Evolutionary conservation across 1,140 invertebrate genomes (phyloP), one percentile per base, ranked within the genome.

Genomic region (Papilio dardanus): DNA sequence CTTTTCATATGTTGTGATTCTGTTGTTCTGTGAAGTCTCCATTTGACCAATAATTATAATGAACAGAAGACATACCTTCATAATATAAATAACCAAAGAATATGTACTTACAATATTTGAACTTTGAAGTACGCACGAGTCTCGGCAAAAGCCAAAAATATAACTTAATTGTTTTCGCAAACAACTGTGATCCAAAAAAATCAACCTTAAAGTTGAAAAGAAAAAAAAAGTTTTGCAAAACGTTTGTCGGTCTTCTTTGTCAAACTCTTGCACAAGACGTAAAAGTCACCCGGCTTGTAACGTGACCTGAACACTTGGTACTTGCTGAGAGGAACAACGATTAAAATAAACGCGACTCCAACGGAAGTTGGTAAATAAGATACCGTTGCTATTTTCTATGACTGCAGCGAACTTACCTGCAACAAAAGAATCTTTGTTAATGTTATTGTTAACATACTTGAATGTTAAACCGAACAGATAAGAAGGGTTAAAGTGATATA

Each of bases 401-500:
- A 35, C 30, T 33, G 30, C 65, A 14, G 1, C 19, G 35, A 6
- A 1, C 19, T 69, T 69, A 69, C 67, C 67, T 69, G 67, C 10
- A 69, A 69, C 67, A 69, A 69, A 69, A 37, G 33, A 69, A 40
- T 28, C 10, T 1, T 40, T 12, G 67, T 69, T 69, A 69, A 35
- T 12, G 1, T 8, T 42, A 24, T 37, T 69, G 33, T 69, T 69
- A 24, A 66, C 65, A 66, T 31, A 66, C 6, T 33, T 66, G 14
- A 31, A 28, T 4, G 2, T 1, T n/a, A 33, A 21, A 30, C 28
- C 58, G 21, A 31, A 66, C 31, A 66, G 30, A 62, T 62, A 62
- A 62, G 21, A 62, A 28, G 54, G 24, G 24, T 28, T 62, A 4
- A 28, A 62, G 54, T 30, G 21, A 62, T n/a, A n/a, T 62, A 46